Conservation (phyloP, 1,140 invertebrate genomes). For the Adelges cooleyi region DNA sequence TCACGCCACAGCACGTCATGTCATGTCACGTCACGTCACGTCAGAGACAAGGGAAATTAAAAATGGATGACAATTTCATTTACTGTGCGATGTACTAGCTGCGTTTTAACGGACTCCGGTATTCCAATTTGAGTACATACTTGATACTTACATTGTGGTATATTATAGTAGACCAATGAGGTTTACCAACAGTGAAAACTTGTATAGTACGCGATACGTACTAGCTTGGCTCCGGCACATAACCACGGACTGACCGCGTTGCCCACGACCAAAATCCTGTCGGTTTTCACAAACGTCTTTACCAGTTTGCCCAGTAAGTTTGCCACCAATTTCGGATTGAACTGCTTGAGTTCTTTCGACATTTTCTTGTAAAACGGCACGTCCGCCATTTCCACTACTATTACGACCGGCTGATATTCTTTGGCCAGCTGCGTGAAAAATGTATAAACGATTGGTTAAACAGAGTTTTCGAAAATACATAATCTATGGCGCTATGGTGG, state of each 20-base stretch:
- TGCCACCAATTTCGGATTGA: not conserved
- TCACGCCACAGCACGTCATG: no score
- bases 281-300: not conserved
- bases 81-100: no score
- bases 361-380: conserved; percentile 11
- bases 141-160: no score
- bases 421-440: not conserved
- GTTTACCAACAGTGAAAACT: no score
- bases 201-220: no score
- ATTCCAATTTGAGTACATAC: no score
- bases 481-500: not conserved
- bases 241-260: not conserved
- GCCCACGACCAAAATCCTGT: not conserved
- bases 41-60: no score
- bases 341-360: not conserved
- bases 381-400: not conserved
- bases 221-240: not conserved
- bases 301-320: not conserved
- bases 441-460: not conserved
- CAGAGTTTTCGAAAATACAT: not conserved
- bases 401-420: not conserved
- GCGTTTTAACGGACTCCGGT: no score
- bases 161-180: no score
- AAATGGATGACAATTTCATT: no score
- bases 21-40: no score